Conservation (phyloP, 2,797 vertebrate genomes). For the Thaleichthys pacificus region DNA sequence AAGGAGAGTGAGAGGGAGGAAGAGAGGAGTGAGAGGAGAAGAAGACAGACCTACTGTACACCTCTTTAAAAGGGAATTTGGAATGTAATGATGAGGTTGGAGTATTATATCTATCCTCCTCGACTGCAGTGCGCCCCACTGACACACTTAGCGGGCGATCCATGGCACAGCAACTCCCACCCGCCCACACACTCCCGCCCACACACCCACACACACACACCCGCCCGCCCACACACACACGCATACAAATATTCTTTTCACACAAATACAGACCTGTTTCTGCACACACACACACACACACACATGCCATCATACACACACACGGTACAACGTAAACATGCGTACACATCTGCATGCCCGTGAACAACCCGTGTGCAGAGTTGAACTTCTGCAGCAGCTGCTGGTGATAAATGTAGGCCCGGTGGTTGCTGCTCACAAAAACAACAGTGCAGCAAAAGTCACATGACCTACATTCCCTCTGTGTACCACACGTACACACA, state of each 20-base stretch:
- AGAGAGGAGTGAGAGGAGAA: constrained; percentile 39
- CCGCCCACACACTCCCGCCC: constrained; percentile 25
- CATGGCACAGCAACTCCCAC: constrained; percentile 38
- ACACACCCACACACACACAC: constrained; percentile 18
- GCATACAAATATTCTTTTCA: background rate
- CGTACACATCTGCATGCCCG: constrained; percentile 5
- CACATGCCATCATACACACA: too few relatives aligned
- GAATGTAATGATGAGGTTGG: constrained; percentile 71
- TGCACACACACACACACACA: constrained; percentile 9
- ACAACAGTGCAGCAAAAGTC: constrained; percentile 1
- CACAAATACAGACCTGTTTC: too few relatives aligned
- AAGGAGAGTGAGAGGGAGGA: constrained; percentile 1
- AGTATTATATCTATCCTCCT: constrained; percentile 64
- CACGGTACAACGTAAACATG: too few relatives aligned
- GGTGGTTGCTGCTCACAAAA: background rate
- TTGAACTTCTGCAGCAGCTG: background rate
- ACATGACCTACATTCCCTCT: constrained; percentile 21
- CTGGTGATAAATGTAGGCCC: constrained; percentile 8
- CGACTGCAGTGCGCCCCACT: constrained; percentile 59
- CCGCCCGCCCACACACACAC: constrained; percentile 12
- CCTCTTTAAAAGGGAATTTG: constrained; percentile 65
- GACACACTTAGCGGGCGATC: constrained; percentile 61
- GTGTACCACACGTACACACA: constrained; percentile 1
- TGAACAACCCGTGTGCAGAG: background rate
- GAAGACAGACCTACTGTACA: background rate